Base-by-base conservation (phyloP, 2,797 vertebrate genomes). In the Microcaecilia unicolor region DNA sequence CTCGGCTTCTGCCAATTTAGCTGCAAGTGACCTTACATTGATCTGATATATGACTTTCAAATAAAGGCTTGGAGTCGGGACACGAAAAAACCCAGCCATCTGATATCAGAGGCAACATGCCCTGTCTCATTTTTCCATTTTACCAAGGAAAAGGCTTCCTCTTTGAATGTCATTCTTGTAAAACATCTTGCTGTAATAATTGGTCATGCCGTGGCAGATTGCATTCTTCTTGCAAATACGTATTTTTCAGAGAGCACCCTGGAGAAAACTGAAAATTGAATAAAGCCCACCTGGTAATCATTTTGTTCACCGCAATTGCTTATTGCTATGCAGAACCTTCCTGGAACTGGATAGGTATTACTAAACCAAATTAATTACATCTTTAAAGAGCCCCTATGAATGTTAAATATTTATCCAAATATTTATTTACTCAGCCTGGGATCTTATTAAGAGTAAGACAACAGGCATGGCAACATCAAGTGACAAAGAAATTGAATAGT, bases 21-120 rank as follows among this genome's bases (percentile, higher is more conserved):
- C 58, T 65, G 54, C 53, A 50, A 66, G 59, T 27, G 37, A 67
- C 64, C 67, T 66, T 59, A 69, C 66, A 67, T 22, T 71, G 72
- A 74, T 80, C 64, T 62, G 56, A 50, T 63, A 51, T 56, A 52
- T 4, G 35, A 62, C 49, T 69, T 24, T 69, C 61, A 76, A 73
- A 68, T 67, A 74, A 75, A 74, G 54, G 41, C 31, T 51, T 48
- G 34, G 24, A 64, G 38, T 18, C 56, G 6, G 9, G 30, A 55
- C 37, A 54, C 55, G 44, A 57, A 45, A 67, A 48, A 38, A 42
- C 64, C 31, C 52, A 60, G 45, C 41, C 70, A 33, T 53, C 45
- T 51, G 28, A 28, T 49, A 52, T 28, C 28, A 25, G 37, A 43
- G 54, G 35, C 25, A 52, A 48, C 15, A 30, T 53, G 48, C 58